Conservation (phyloP, 1,140 invertebrate species). For the Procambarus virginalis region DNA sequence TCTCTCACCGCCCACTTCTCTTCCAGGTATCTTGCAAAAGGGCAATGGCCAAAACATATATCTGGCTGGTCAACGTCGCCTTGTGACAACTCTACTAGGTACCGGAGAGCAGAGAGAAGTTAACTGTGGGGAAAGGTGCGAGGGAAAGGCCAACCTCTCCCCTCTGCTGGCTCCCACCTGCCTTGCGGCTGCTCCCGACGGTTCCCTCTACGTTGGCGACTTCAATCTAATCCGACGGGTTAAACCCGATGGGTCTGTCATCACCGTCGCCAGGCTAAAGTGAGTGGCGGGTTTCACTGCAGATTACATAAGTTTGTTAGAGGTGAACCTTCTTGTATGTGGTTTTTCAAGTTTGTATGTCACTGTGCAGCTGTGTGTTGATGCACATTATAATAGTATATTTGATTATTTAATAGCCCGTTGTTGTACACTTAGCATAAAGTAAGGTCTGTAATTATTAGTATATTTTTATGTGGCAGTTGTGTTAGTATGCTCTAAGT, state of each 20-base stretch:
- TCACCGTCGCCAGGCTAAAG: conserved; percentile 92
- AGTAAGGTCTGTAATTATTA: too few species aligned
- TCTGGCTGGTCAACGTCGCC: conserved; percentile 91
- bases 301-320: too few species aligned
- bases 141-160: conserved; percentile 84
- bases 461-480: too few species aligned
- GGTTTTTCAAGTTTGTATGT: too few species aligned
- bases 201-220: conserved; percentile 95
- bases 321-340: too few species aligned
- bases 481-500: too few species aligned
- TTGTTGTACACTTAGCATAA: too few species aligned
- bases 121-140: conserved; percentile 85
- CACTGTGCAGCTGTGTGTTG: too few species aligned
- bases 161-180: conserved; percentile 93
- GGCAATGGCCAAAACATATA: conserved; percentile 98
- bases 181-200: conserved; percentile 91
- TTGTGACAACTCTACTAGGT: conserved; percentile 92
- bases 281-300: conserved; percentile 75
- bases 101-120: conserved; percentile 91
- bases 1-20: not conserved
- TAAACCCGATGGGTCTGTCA: conserved; percentile 88
- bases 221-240: conserved; percentile 95
- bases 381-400: too few species aligned
- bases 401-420: too few species aligned
- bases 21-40: conserved; percentile 91